Evolutionary conservation across 2,113 vertebrate species (phyloP).

Genomic region (Thalassarche chlororhynchos): DNA sequence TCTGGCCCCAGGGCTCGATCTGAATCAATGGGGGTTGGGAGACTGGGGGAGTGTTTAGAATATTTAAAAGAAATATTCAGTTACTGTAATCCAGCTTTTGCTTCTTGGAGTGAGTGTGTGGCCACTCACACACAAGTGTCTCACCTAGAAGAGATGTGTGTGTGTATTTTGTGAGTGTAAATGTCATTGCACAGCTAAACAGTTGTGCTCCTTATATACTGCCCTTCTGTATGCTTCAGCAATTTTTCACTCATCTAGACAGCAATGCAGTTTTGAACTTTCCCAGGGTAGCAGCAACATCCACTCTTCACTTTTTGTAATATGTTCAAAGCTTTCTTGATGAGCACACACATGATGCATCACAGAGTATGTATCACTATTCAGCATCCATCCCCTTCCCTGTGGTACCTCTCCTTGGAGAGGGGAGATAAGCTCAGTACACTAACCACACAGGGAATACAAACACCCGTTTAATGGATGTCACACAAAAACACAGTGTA

Average conservation of each 20-base stretch:
- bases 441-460: neutral
- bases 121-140: neutral
- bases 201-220: neutral
- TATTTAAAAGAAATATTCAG: neutral
- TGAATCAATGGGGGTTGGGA: neutral
- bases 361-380: neutral
- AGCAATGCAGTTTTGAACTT: conserved; percentile 12
- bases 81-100: neutral
- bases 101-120: neutral
- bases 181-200: neutral
- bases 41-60: neutral
- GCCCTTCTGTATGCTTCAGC: neutral
- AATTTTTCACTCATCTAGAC: conserved; percentile 51
- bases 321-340: conserved; percentile 27
- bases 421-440: neutral
- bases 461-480: neutral
- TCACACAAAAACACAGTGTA: neutral
- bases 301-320: neutral
- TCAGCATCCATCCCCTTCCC: neutral
- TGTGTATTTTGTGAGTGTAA: neutral
- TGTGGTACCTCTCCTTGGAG: neutral
- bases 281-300: conserved; percentile 26
- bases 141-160: neutral
- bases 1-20: neutral
- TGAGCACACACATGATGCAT: neutral